These are phyloP conservation scores for Drosophila sordidula DNA, from an alignment of 2,888 invertebrate species.

Conservation along the genomic window DNA sequence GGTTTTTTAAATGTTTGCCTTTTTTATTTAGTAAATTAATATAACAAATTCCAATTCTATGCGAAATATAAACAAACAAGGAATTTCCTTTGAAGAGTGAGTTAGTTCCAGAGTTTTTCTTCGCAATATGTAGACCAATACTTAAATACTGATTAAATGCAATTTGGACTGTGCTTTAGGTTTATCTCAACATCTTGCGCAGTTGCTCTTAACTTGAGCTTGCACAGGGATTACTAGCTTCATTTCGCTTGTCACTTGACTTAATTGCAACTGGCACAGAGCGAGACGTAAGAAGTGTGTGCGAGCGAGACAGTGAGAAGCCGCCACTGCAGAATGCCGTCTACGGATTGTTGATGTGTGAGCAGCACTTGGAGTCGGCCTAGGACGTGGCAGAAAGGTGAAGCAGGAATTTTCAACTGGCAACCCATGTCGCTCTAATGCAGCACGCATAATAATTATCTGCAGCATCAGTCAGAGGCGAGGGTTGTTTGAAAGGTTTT, in stretches of 20 bases:
- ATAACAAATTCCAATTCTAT: no score
- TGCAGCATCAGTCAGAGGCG: conserved; percentile 55
- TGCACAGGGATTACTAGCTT: conserved; percentile 17
- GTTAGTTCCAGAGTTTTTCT: no score
- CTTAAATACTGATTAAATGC: background rate
- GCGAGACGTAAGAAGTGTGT: background rate
- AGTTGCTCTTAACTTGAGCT: conserved; percentile 4
- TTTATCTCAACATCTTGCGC: conserved; percentile 5
- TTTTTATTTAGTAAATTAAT: no score
- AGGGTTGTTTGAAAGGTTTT: conserved; percentile 6
- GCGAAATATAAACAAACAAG: no score
- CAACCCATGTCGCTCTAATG: conserved; percentile 50
- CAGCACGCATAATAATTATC: conserved; percentile 71
- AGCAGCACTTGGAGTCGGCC: conserved; percentile 11
- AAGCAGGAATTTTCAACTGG: conserved; percentile 29
- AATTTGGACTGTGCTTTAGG: background rate
- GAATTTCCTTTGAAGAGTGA: no score
- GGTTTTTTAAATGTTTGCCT: no score
- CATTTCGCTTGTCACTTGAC: conserved; percentile 72
- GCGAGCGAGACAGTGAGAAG: background rate
- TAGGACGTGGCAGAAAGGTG: background rate
- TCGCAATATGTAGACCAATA: background rate
- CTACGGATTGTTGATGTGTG: conserved; percentile 4
- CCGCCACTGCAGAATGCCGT: conserved; percentile 11
- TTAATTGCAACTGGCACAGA: conserved; percentile 71